These are phyloP conservation scores for Gymnopithys bicolor DNA, from an alignment of 2,797 vertebrate species.

Conservation along the genomic window DNA sequence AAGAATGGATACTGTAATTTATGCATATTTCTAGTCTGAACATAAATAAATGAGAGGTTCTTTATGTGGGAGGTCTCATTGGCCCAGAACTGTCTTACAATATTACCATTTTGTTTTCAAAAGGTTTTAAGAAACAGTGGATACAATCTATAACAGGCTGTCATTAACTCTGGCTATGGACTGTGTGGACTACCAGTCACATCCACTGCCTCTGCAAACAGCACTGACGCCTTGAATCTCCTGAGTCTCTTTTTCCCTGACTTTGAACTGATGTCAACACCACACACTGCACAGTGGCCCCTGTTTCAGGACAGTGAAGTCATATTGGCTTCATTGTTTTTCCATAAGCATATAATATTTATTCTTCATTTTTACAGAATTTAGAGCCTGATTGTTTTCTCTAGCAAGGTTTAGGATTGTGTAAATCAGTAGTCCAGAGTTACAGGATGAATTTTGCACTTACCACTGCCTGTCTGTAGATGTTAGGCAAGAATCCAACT, in stretches of 20 bases:
- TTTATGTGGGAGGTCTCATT: neutral
- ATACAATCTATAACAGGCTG: neutral
- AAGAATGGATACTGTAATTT: neutral
- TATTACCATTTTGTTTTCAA: neutral
- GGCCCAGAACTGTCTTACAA: neutral
- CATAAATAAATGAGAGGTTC: neutral
- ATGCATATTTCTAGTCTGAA: neutral
- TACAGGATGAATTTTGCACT: neutral
- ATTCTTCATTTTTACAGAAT: neutral
- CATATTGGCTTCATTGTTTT: neutral
- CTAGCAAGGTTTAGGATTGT: neutral
- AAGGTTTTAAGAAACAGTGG: neutral
- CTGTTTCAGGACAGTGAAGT: neutral
- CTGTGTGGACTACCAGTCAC: neutral
- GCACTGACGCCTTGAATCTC: neutral
- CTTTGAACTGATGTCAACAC: neutral
- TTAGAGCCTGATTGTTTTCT: neutral
- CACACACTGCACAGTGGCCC: accelerated
- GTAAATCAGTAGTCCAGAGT: neutral
- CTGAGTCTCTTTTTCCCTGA: neutral
- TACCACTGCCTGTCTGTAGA: neutral
- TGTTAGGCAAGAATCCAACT: neutral
- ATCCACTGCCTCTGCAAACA: neutral
- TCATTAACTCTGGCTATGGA: neutral
- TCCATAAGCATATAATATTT: neutral